These are phyloP conservation scores for Neoaliturus tenellus DNA, from an alignment of 2,888 invertebrate species.

Conservation along the genomic window DNA sequence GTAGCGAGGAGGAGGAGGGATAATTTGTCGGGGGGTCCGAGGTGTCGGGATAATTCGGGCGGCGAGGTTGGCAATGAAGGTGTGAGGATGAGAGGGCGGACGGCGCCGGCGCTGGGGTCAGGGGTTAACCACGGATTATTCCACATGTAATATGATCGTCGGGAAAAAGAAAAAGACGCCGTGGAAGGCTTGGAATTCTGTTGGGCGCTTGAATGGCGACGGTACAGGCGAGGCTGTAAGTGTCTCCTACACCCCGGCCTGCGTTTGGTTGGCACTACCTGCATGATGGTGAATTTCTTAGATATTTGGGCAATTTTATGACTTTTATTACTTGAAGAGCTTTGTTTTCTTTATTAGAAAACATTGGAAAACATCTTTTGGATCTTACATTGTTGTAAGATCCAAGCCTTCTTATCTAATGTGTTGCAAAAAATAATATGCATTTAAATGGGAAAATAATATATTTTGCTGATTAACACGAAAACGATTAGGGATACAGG, in stretches of 20 bases:
- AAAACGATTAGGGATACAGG: no score
- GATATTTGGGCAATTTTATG: no score
- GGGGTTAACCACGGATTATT: conserved; percentile 48
- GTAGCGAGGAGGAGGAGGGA: not conserved
- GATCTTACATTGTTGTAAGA: no score
- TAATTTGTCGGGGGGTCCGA: not conserved
- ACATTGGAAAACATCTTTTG: no score
- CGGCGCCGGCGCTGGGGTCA: conserved; percentile 50
- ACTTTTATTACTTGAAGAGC: no score
- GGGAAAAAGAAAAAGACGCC: conserved; percentile 45
- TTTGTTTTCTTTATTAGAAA: no score
- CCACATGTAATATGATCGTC: conserved; percentile 49
- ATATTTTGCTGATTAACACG: no score
- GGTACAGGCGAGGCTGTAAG: not conserved
- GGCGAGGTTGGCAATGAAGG: conserved; percentile 39
- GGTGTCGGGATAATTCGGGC: conserved; percentile 38
- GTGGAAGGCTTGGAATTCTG: conserved; percentile 36
- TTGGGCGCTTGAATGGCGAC: conserved; percentile 23
- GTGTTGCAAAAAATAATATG: no score
- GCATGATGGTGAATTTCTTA: no score
- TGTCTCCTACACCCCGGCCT: not conserved
- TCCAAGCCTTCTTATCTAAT: no score
- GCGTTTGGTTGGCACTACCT: not conserved
- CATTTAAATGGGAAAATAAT: no score
- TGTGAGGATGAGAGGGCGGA: conserved; percentile 20